Conservation (phyloP, 2,888 invertebrate genomes). For the Erebia epiphron region DNA sequence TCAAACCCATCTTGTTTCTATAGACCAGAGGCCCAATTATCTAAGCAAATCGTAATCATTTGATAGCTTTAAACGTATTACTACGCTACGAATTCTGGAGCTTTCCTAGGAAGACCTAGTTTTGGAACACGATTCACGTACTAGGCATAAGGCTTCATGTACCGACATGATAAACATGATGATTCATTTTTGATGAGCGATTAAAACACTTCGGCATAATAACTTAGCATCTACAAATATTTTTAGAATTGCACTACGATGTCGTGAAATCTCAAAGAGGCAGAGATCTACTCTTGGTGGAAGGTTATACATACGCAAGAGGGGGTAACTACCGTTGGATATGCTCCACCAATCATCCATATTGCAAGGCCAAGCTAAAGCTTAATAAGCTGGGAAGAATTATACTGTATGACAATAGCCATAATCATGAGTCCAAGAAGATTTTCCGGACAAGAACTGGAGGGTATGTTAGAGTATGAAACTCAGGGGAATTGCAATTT, state of each 20-base stretch:
- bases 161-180: too few species aligned
- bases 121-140: too few species aligned
- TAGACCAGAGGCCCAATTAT: too few species aligned
- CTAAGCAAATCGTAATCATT: too few species aligned
- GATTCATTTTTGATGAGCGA: too few species aligned
- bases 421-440: constrained; percentile 48
- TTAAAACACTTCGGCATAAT: background rate
- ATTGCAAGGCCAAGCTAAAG: constrained; percentile 48
- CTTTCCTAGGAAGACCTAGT: too few species aligned
- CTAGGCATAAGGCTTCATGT: too few species aligned
- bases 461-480: constrained; percentile 23
- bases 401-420: constrained; percentile 40
- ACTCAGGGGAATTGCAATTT: background rate
- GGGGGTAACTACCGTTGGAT: constrained; percentile 46
- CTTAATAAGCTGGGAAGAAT: constrained; percentile 45
- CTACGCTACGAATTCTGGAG: too few species aligned
- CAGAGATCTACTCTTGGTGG: constrained; percentile 44
- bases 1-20: too few species aligned
- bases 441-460: constrained; percentile 38
- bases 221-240: background rate
- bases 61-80: too few species aligned
- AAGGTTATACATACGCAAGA: constrained; percentile 49
- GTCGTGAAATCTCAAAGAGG: constrained; percentile 50
- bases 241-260: constrained; percentile 40
- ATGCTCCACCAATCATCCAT: constrained; percentile 51